These are phyloP conservation scores for Decapterus maruadsi DNA, from an alignment of 2,797 vertebrate genomes.

Conservation along the genomic window DNA sequence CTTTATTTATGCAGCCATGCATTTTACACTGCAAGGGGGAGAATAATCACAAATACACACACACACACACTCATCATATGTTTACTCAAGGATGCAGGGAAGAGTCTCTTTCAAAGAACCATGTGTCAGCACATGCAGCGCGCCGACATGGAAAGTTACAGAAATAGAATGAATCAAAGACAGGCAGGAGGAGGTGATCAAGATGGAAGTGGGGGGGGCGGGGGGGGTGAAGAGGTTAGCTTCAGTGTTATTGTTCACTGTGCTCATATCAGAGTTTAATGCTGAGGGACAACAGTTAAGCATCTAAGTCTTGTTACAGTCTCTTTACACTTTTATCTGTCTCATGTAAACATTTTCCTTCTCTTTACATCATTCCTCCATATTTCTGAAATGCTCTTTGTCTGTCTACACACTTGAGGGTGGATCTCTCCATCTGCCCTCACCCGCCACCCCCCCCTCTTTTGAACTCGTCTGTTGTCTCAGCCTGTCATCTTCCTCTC, in stretches of 20 bases:
- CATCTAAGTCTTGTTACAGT: conserved; percentile 18
- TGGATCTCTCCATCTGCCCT: conserved; percentile 19
- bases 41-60: conserved; percentile 16
- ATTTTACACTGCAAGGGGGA: conserved; percentile 18
- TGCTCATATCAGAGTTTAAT: conserved; percentile 34
- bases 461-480: conserved; percentile 23
- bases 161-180: conserved; percentile 38
- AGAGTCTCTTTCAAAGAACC: conserved; percentile 26
- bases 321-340: conserved; percentile 2
- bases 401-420: conserved; percentile 14
- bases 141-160: conserved; percentile 39
- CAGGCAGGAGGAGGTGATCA: conserved; percentile 23
- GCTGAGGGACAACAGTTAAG: conserved; percentile 29
- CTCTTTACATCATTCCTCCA: background rate
- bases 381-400: conserved; percentile 17
- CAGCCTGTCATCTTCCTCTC: conserved; percentile 17
- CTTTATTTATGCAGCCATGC: conserved; percentile 16
- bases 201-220: background rate
- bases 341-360: background rate
- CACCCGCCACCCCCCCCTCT: background rate
- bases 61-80: conserved; percentile 2
- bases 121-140: conserved; percentile 44
- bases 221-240: conserved; percentile 22
- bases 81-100: conserved; percentile 36
- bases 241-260: conserved; percentile 26